A percentile compares a stretch with the other conserved stretches of the same genome.
phyloP scores from a whole-genome alignment of 1,140 invertebrate genomes.

The Drosophila nannoptera region DNA sequence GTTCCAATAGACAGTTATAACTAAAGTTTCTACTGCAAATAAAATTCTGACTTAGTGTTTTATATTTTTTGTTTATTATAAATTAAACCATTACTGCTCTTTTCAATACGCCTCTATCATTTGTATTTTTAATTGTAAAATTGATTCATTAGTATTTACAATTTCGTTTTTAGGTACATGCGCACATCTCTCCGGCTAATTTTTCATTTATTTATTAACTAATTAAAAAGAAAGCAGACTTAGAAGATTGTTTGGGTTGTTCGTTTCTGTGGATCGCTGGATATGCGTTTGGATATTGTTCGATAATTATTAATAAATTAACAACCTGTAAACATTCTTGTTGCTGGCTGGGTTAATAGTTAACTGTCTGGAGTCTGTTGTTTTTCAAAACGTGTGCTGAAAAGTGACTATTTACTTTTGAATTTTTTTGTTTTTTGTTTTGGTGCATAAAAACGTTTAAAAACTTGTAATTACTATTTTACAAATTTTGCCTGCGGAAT shows the following conservation, averaged over 20 bases:
- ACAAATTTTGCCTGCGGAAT: slow-evolving; percentile 71
- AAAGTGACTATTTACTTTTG: slow-evolving; percentile 54
- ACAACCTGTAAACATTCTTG: slow-evolving; percentile 60
- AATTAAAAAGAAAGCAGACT: slow-evolving; percentile 64
- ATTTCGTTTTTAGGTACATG: slow-evolving; percentile 59
- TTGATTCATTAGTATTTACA: slow-evolving; percentile 32
- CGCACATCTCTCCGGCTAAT: slow-evolving; percentile 58
- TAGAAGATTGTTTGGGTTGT: slow-evolving; percentile 44
- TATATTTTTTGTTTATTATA: slow-evolving; percentile 15
- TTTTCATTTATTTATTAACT: slow-evolving; percentile 31
- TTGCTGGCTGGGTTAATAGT: slow-evolving; percentile 27
- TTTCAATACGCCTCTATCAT: slow-evolving; percentile 15
- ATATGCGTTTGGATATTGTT: slow-evolving; percentile 52
- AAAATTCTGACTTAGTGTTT: slow-evolving; percentile 26
- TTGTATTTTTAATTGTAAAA: slow-evolving; percentile 34
- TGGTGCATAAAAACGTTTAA: slow-evolving; percentile 64
- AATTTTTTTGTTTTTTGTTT: slow-evolving; percentile 34
- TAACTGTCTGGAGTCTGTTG: slow-evolving; percentile 28
- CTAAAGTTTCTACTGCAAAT: slow-evolving; percentile 28
- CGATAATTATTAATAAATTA: slow-evolving; percentile 28
- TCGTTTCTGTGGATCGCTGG: slow-evolving; percentile 50
- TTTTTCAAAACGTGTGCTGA: slow-evolving; percentile 47
- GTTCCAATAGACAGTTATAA: slow-evolving; percentile 27
- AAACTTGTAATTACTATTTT: slow-evolving; percentile 56
- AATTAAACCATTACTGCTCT: slow-evolving; percentile 34